These are phyloP conservation scores for Hirtodrosophila histrioides DNA, from an alignment of 2,888 invertebrate species.

Conservation along the genomic window DNA sequence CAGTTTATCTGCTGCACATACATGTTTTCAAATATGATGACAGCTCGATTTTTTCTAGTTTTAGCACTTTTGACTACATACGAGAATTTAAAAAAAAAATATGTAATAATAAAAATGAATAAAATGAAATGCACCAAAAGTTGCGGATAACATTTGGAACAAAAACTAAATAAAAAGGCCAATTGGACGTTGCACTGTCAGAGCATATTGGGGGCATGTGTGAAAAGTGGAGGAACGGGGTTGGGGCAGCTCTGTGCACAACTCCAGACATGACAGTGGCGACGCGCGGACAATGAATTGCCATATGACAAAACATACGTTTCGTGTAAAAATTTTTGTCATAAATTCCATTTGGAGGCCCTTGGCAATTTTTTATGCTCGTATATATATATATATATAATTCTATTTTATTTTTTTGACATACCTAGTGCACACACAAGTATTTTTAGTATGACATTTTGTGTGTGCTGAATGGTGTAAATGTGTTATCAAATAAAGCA, in stretches of 20 bases:
- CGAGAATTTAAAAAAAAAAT: slow-evolving; percentile 16
- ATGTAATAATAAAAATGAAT: too few relatives aligned
- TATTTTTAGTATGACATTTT: neutral
- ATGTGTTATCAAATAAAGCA: slow-evolving; percentile 22
- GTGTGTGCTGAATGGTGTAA: slow-evolving; percentile 7
- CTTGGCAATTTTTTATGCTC: slow-evolving; percentile 38
- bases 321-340: slow-evolving; percentile 67
- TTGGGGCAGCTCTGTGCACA: too few relatives aligned
- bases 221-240: too few relatives aligned
- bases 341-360: slow-evolving; percentile 69
- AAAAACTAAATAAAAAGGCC: slow-evolving; percentile 62
- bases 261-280: slow-evolving; percentile 36
- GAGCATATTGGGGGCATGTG: too few relatives aligned
- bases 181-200: slow-evolving; percentile 15
- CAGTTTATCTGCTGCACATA: neutral
- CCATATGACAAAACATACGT: slow-evolving; percentile 77
- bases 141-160: slow-evolving; percentile 53
- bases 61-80: slow-evolving; percentile 46
- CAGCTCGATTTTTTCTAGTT: slow-evolving; percentile 60
- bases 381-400: slow-evolving; percentile 7
- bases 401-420: neutral
- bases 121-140: slow-evolving; percentile 49
- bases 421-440: neutral
- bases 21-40: slow-evolving; percentile 59
- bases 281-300: slow-evolving; percentile 67